Base-by-base conservation (phyloP, 2,113 vertebrate genomes). In the Gymnocephalus cernua region DNA sequence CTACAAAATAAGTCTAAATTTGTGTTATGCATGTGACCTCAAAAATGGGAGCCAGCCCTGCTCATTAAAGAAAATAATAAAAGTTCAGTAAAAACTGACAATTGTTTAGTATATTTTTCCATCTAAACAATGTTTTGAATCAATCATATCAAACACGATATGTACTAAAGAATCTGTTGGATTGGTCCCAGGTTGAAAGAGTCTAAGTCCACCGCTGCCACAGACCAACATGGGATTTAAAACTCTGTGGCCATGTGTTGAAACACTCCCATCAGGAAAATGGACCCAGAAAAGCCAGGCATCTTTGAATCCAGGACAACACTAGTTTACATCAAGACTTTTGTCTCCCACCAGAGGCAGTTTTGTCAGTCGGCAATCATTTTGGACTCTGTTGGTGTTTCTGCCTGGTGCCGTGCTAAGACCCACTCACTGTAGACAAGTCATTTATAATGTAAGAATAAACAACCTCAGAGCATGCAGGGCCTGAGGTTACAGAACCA, bases 1-100 rank as follows among this genome's bases (percentile, higher is more conserved):
- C 78, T 76, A 15, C 83, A 90, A 62, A 86, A 84, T 82, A 77
- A 84, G 80, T 89, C 61, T 25, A 73, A 75, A 65, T 77, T 62
- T 85, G 76, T 56, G 80, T 82, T 77, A 85, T 35, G 65, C 74
- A 63, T 80, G 54, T 35, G 63, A 86, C 90, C 90, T 88, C 84
- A 74, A 89, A 41, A 92, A 90, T 88, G 44, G 71, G 80, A 89
- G 81, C 75, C 88, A 93, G 81, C 21, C 76, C 58, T 65, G 19
- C 71, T 89, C 79, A 77, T 86, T 82, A 77, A 89, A 89, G 25
- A 58, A 67, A 80, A 71, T 16, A 83, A 92, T 67, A 71, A 80
- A 79, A 84, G 77, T 77, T 85, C 62, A 66, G 66, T 79, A 79
- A 77, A 87, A 91, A 72, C 38, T 64, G 56, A 85, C 84, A 74